Evolutionary conservation across 2,113 vertebrate species (phyloP), one percentile per base, ranked within the genome.

Genomic region (Beaufortia kweichowensis): DNA sequence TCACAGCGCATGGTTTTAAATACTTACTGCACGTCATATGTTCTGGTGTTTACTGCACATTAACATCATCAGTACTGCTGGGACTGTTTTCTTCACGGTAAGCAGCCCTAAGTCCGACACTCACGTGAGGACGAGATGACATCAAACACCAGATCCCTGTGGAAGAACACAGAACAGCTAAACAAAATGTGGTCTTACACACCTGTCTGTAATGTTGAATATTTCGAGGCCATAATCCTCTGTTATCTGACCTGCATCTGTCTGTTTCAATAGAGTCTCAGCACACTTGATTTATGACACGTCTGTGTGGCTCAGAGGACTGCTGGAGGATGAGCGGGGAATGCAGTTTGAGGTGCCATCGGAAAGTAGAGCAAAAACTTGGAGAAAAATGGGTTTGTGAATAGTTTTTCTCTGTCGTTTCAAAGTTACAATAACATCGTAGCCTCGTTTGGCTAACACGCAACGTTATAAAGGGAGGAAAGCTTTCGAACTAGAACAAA

Each of bases 351-450:
- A 35, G 9, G 35, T 57, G 26, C 55, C 50, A 53, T 75, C 75
- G 70, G 43, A 82, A 81, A 83, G 81, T 83, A 61, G 85, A 79
- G 81, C 78, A 77, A 62, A 69, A 84, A 84, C 79, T 86, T 83
- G 41, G 50, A 50, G 72, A 81, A 74, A 82, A 76, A 81, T 79
- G 69, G 46, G 60, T 63, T 48, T 31, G 76, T 50, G 77, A 46
- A 82, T 75, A 68, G 53, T n/a, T 75, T 35, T 14, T 35, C 46
- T 29, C 75, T n/a, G 6, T 62, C 55, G 70, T 69, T 50, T 43
- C 41, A 64, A 84, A 81, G 72, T 79, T 77, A 64, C 70, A 53
- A 43, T 61, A 81, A 33, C 57, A 46, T 73, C 65, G 59, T 69
- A 23, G 63, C 55, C 65, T 68, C 81, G 70, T 80, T 78, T 75